A percentile compares a stretch with the other conserved stretches of the same genome.
Evolutionary conservation across 2,797 vertebrate species (phyloP).

Genomic region (Agapornis canus): DNA sequence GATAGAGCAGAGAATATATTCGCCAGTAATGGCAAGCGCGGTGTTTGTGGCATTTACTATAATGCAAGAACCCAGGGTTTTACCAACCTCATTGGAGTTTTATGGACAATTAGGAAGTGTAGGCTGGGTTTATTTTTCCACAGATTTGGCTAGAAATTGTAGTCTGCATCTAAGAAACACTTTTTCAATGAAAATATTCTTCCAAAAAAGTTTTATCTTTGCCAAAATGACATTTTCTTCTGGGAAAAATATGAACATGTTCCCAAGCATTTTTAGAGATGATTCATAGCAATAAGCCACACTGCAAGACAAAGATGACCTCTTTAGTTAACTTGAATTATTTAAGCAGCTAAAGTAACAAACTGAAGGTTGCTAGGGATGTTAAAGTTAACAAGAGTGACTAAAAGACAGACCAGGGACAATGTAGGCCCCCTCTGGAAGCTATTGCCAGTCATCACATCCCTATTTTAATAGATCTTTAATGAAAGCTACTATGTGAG

Average conservation of each 20-base stretch:
- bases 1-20: not conserved
- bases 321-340: not conserved
- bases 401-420: too few species aligned
- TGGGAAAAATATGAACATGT: not conserved
- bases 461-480: too few species aligned
- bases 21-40: not conserved
- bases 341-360: not conserved
- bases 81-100: not conserved
- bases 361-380: not conserved
- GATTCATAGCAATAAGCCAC: not conserved
- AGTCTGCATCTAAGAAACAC: not conserved
- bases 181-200: conserved; percentile 16
- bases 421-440: too few species aligned
- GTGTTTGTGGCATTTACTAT: not conserved
- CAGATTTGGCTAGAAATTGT: conserved; percentile 7
- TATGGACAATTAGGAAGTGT: not conserved
- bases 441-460: too few species aligned
- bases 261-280: conserved; percentile 24
- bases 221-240: conserved; percentile 23
- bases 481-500: too few species aligned
- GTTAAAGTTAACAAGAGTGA: too few species aligned
- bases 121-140: not conserved
- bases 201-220: conserved; percentile 36
- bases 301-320: not conserved
- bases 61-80: not conserved